Conservation (phyloP, 92 coral and sea anemone genomes). For the Heliopora coerulea region DNA sequence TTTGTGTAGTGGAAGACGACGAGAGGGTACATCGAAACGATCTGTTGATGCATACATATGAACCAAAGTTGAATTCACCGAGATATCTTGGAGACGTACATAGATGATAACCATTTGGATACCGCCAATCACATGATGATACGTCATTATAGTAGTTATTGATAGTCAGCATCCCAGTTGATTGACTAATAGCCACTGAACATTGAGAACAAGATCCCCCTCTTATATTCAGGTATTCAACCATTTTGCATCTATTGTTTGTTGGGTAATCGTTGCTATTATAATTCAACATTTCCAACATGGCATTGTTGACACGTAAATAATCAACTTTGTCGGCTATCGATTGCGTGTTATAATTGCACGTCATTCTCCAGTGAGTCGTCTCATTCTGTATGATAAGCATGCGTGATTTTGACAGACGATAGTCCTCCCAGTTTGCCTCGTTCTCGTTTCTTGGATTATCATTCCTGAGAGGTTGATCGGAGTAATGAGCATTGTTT, state of each 20-base stretch:
- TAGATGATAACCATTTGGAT: not conserved
- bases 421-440: constrained; percentile 16
- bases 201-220: not conserved
- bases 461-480: not conserved
- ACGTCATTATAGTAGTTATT: not conserved
- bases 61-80: not conserved
- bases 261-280: not conserved
- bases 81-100: too few relatives aligned
- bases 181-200: not conserved
- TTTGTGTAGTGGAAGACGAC: not conserved
- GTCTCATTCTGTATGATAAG: not conserved
- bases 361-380: constrained; percentile 1
- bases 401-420: constrained; percentile 11
- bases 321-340: constrained; percentile 8
- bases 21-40: not conserved
- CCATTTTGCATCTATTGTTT: not conserved
- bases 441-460: not conserved
- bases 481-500: not conserved
- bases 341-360: constrained; percentile 7
- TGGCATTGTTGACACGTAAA: not conserved
- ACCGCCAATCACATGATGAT: constrained; percentile 7
- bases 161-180: not conserved
- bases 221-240: not conserved
- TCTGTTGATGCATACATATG: not conserved
- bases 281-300: not conserved